Evolutionary conservation across 2,113 vertebrate genomes (phyloP).

Genomic region (Erinaceus europaeus): DNA sequence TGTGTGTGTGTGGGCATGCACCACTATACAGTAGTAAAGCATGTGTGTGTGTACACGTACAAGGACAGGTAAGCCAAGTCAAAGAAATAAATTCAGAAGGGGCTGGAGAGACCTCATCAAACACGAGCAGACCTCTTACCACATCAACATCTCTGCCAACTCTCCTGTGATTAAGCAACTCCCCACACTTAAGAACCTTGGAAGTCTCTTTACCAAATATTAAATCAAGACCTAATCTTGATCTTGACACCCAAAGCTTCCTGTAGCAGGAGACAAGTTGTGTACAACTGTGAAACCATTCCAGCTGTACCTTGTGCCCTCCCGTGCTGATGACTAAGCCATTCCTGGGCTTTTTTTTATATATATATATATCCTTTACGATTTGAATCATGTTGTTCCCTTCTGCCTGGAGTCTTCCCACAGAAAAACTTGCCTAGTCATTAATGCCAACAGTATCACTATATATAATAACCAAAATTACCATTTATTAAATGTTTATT

Average conservation of each 20-base stretch:
- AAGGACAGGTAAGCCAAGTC: too few relatives aligned
- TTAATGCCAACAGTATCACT: background rate
- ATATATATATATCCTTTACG: background rate
- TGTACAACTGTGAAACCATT: background rate
- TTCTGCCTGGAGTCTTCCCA: background rate
- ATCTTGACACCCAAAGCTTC: background rate
- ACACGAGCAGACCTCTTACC: too few relatives aligned
- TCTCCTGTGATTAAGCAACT: background rate
- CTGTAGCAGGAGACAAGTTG: background rate
- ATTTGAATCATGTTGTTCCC: background rate
- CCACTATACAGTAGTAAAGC: too few relatives aligned
- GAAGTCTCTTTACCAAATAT: background rate
- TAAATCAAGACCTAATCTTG: conserved; percentile 16
- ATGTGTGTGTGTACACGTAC: too few relatives aligned
- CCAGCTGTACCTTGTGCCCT: background rate
- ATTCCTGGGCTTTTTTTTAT: background rate
- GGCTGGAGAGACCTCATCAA: too few relatives aligned
- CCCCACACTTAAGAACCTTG: background rate
- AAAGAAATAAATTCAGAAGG: too few relatives aligned
- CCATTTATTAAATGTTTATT: conserved; percentile 28
- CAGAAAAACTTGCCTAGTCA: background rate
- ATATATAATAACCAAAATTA: background rate
- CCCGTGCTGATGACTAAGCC: background rate
- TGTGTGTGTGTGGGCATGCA: too few relatives aligned
- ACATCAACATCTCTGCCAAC: background rate